Conservation (phyloP, 2,888 invertebrate species). For the Dusona sp. region DNA sequence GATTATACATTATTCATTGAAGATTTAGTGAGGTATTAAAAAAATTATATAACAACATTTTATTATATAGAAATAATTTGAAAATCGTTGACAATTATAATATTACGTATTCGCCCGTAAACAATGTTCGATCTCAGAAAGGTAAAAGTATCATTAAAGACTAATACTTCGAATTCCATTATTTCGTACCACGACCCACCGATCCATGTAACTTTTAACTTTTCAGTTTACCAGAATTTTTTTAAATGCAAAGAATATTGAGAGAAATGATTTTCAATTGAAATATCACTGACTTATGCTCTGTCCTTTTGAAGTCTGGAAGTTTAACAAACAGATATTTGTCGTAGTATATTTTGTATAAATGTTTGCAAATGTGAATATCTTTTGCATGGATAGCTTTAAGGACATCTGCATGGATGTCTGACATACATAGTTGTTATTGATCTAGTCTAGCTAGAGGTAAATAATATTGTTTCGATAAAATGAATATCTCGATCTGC, state of each 20-base stretch:
- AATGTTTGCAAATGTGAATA: not conserved
- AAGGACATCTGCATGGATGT: not conserved
- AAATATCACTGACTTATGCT: too few relatives aligned
- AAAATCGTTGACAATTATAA: not conserved
- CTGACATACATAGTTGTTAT: not conserved
- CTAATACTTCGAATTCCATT: too few relatives aligned
- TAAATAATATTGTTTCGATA: conserved; percentile 30
- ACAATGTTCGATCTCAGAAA: too few relatives aligned
- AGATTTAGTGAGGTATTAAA: not conserved
- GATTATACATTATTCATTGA: not conserved
- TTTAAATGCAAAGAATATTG: not conserved
- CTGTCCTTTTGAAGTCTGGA: not conserved
- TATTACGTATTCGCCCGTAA: not conserved
- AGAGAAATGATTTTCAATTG: too few relatives aligned
- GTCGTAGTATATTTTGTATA: not conserved
- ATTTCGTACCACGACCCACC: too few relatives aligned
- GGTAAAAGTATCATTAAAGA: too few relatives aligned
- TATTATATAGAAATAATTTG: not conserved
- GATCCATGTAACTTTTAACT: too few relatives aligned
- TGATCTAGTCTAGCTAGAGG: not conserved
- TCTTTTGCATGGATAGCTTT: not conserved
- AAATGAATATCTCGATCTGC: conserved; percentile 16
- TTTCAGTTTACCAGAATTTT: too few relatives aligned
- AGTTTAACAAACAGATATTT: not conserved
- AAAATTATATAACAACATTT: not conserved